Percentiles rank a stretch among this genome's conserved stretches.
phyloP scores from a whole-genome alignment of 2,797 vertebrate genomes.

The Hozukius guyotensis region DNA sequence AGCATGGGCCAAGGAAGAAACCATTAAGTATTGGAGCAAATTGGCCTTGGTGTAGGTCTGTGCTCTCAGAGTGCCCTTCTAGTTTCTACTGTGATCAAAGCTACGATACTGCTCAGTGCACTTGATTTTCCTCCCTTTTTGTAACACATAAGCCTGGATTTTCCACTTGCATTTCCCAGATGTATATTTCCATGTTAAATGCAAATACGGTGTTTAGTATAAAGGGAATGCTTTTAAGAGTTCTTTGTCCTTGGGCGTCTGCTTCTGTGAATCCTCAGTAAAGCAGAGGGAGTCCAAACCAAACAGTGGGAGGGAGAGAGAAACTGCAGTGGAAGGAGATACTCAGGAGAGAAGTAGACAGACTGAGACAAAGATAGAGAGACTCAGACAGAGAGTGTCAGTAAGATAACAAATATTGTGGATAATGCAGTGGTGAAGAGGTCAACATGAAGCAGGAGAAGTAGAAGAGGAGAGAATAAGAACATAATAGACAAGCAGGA shows the following conservation, averaged over 20 bases:
- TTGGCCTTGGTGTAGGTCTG: neutral
- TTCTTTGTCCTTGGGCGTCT: slow-evolving; percentile 39
- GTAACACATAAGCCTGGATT: neutral
- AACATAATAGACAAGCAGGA: neutral
- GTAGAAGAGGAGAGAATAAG: neutral
- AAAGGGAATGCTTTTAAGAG: slow-evolving; percentile 16
- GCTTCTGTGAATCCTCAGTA: slow-evolving; percentile 7
- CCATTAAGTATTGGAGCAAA: neutral
- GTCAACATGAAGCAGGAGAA: neutral
- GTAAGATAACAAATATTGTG: slow-evolving; percentile 1
- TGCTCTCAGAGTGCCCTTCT: neutral
- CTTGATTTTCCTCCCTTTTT: slow-evolving; percentile 1
- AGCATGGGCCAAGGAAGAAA: neutral
- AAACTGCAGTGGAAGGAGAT: neutral
- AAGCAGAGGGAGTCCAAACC: slow-evolving; percentile 33
- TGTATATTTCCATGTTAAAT: slow-evolving; percentile 10
- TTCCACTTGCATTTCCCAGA: slow-evolving; percentile 2
- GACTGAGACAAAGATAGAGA: neutral
- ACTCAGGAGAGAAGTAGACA: slow-evolving; percentile 8
- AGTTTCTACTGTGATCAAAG: slow-evolving; percentile 2
- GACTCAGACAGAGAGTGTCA: neutral
- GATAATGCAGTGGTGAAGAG: neutral
- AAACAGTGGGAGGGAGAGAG: slow-evolving; percentile 38
- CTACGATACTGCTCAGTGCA: neutral
- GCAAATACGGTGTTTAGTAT: slow-evolving; percentile 14